Conservation (phyloP, 2,888 invertebrate species). For the Caenorhabditis imperialis region DNA sequence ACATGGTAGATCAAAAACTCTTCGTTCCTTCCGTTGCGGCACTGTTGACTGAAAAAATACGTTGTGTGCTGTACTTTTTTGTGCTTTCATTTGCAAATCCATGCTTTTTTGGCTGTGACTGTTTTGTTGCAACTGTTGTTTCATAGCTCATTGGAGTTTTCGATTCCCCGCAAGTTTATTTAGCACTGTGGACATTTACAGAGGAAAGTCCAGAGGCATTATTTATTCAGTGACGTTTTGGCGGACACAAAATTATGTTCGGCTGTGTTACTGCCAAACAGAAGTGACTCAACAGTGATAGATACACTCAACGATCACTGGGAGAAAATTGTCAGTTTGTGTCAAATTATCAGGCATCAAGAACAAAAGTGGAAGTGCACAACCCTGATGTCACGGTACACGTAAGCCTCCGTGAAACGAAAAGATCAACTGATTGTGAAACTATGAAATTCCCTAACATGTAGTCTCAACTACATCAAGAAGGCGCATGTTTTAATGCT, state of each 20-base stretch:
- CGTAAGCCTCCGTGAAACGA: too few relatives aligned
- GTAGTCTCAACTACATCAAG: too few relatives aligned
- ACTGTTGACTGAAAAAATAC: constrained; percentile 39
- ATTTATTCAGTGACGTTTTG: constrained; percentile 50
- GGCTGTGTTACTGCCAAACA: constrained; percentile 25
- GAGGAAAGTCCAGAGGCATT: constrained; percentile 43
- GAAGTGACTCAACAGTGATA: constrained; percentile 19
- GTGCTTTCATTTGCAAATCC: not conserved
- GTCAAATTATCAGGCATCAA: not conserved
- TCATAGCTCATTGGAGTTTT: too few relatives aligned
- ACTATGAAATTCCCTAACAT: too few relatives aligned
- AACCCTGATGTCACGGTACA: too few relatives aligned
- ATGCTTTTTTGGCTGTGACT: not conserved
- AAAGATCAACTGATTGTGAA: too few relatives aligned
- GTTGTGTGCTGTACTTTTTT: not conserved
- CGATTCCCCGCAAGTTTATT: constrained; percentile 39
- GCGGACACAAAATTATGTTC: constrained; percentile 23
- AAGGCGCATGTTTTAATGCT: constrained; percentile 4
- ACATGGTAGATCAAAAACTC: constrained; percentile 59
- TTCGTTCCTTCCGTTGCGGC: constrained; percentile 31
- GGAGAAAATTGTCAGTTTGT: constrained; percentile 11
- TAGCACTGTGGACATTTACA: constrained; percentile 37
- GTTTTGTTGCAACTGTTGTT: not conserved
- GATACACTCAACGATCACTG: constrained; percentile 19
- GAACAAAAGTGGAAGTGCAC: not conserved